A percentile compares a stretch with the other conserved stretches of the same genome.
These are phyloP conservation scores for Eubasilissa splendida DNA, from an alignment of 2,888 invertebrate genomes.

Conservation along the genomic window DNA sequence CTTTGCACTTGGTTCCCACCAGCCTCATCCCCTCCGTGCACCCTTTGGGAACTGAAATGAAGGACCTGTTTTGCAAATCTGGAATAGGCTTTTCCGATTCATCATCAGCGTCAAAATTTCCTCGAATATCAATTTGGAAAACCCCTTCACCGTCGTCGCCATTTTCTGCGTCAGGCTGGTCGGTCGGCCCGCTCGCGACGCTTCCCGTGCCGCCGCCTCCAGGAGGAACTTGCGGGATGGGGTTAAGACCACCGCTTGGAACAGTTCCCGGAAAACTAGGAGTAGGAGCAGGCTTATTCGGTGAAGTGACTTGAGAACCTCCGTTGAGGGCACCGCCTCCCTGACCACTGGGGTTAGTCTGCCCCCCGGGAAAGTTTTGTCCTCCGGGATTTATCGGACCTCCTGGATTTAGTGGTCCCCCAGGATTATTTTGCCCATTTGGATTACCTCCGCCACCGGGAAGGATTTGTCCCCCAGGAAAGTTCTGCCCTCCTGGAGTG, in stretches of 20 bases:
- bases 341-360: not conserved
- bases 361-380: conserved; percentile 14
- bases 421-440: not conserved
- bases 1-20: conserved; percentile 12
- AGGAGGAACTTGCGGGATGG: conserved; percentile 9
- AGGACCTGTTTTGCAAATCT: conserved; percentile 6
- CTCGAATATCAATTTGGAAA: conserved; percentile 39
- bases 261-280: not conserved
- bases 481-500: conserved; percentile 3
- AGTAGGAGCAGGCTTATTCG: not conserved
- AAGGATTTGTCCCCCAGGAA: not conserved
- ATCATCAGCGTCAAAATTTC: conserved; percentile 2
- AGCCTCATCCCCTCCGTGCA: conserved; percentile 25
- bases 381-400: not conserved
- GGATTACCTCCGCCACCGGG: not conserved
- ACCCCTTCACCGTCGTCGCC: conserved; percentile 15
- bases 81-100: not conserved
- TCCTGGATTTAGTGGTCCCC: not conserved
- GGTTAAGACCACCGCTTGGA: not conserved
- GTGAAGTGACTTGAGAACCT: not conserved
- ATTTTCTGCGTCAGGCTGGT: not conserved
- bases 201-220: not conserved
- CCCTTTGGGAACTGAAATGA: conserved; percentile 31
- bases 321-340: not conserved
- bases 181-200: not conserved